Evolutionary conservation across 2,888 invertebrate genomes (phyloP), one percentile per base, ranked within the genome.

Genomic region (Trachelus tabidus): DNA sequence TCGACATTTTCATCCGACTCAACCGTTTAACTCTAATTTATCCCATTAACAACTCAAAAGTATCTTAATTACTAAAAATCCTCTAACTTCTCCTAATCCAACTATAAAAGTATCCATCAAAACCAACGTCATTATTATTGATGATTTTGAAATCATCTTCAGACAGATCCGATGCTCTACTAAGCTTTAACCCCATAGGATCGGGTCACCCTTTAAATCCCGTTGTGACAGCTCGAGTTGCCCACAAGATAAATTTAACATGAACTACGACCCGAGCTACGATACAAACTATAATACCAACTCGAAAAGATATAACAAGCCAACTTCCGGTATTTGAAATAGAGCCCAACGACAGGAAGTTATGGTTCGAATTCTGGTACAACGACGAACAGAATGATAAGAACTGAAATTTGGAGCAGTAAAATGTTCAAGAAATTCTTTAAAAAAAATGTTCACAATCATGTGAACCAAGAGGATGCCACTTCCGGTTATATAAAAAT

Each of bases 401-500:
- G 75, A 73, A 79, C 30, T 15, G 76, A 76, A 40, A 79, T 79
- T 37, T 78, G 79, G 77, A 81, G 77, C 73, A 77, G 73, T 73
- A 84, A 84, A 73, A 82, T 75, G 37, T 78, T 80, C 74, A 79
- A 80, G 73, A 80, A 40, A 56, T 79, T 81, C 74, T 73, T 35
- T 12, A 3, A 69, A 77, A 35, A 37, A 74, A 56, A 75, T 23
- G n/a, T 68, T 30, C 35, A 15, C 15, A 37, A 69, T 12, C 3
- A 0, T 35, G 31, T 75, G 31, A 75, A 69, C 31, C 35, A 37
- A 34, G 33, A 34, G 30, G 71, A 75, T 23, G 75, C 34, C 40
- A 34, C 30, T 40, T 40, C 40, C 40, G 15, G 40, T 40, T 40
- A 40, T 15, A 4, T 15, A 15, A 15, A 15, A 15, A 4, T 15